A percentile compares a stretch with the other conserved stretches of the same genome.
Evolutionary conservation across 2,888 invertebrate genomes (phyloP).

Genomic region (Piscicola geometra): DNA sequence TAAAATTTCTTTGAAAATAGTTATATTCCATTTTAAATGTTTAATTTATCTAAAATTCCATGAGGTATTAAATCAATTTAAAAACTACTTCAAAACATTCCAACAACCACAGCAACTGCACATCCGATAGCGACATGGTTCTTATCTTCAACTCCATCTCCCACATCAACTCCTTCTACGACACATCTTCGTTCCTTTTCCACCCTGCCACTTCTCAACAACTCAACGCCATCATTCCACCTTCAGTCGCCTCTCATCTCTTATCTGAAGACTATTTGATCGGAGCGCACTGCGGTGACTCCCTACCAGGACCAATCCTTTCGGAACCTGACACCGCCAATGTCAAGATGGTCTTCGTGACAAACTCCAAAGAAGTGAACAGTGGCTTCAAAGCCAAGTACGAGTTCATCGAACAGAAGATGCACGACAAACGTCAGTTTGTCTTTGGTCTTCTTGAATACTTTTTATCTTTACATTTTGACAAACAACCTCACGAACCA

Average conservation of each 20-base stretch:
- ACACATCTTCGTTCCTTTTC: background rate
- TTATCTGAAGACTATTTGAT: conserved; percentile 60
- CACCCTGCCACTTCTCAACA: background rate
- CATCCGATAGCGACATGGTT: background rate
- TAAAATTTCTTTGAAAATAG: too few relatives aligned
- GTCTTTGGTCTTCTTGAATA: too few relatives aligned
- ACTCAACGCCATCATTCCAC: background rate
- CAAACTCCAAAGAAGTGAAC: conserved; percentile 76
- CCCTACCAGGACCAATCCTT: conserved; percentile 89
- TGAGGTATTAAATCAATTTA: too few relatives aligned
- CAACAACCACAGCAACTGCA: background rate
- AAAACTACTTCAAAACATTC: background rate
- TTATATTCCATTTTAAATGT: too few relatives aligned
- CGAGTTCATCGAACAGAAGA: conserved; percentile 67
- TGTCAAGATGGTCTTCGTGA: conserved; percentile 79
- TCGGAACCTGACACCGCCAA: conserved; percentile 85
- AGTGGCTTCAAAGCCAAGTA: conserved; percentile 95
- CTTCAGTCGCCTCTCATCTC: background rate
- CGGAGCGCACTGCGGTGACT: conserved; percentile 83
- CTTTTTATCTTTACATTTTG: too few relatives aligned
- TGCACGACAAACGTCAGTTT: conserved; percentile 5
- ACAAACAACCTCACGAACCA: too few relatives aligned
- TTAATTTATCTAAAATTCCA: too few relatives aligned
- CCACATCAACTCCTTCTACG: background rate
- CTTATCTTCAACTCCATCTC: background rate